phyloP scores from a whole-genome alignment of 2,888 invertebrate genomes.

The Amitus sp. region DNA sequence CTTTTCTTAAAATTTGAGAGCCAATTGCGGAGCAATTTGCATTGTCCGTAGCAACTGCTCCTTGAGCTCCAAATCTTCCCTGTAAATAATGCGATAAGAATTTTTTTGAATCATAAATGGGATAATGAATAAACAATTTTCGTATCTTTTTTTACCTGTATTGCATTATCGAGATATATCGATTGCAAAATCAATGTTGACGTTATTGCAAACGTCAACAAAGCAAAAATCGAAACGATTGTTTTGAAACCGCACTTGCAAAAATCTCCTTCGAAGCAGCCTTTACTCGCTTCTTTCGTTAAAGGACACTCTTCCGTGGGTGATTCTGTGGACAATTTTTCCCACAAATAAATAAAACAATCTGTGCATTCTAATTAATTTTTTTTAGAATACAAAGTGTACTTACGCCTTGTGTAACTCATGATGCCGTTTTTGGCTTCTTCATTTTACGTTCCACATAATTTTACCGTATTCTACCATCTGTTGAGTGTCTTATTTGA shows the following conservation, averaged over 20 bases:
- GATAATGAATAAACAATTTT: no score
- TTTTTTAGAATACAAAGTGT: no score
- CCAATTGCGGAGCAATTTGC: slow-evolving; percentile 79
- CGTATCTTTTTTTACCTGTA: slow-evolving; percentile 70
- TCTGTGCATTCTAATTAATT: no score
- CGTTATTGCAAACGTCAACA: slow-evolving; percentile 75
- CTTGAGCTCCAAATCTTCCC: slow-evolving; percentile 67
- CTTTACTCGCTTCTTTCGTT: slow-evolving; percentile 50
- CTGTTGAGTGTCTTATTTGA: no score
- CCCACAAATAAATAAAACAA: no score
- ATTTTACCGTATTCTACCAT: no score
- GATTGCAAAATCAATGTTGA: slow-evolving; percentile 79
- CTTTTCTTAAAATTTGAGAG: slow-evolving; percentile 73
- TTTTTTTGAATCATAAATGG: slow-evolving; percentile 5
- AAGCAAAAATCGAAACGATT: slow-evolving; percentile 74
- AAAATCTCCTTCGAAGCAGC: slow-evolving; percentile 46
- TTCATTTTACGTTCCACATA: no score
- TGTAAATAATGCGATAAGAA: no score
- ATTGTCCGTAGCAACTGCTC: slow-evolving; percentile 79
- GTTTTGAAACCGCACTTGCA: slow-evolving; percentile 72
- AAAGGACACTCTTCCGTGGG: slow-evolving; percentile 59
- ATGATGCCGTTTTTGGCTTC: no score
- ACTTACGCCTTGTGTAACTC: no score
- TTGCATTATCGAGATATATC: slow-evolving; percentile 73
- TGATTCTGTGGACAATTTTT: slow-evolving; percentile 32